Evolutionary conservation across 30 jellyfish, hydroid and myxozoan species (phyloP).

Genomic region (Hydractinia echinata): DNA sequence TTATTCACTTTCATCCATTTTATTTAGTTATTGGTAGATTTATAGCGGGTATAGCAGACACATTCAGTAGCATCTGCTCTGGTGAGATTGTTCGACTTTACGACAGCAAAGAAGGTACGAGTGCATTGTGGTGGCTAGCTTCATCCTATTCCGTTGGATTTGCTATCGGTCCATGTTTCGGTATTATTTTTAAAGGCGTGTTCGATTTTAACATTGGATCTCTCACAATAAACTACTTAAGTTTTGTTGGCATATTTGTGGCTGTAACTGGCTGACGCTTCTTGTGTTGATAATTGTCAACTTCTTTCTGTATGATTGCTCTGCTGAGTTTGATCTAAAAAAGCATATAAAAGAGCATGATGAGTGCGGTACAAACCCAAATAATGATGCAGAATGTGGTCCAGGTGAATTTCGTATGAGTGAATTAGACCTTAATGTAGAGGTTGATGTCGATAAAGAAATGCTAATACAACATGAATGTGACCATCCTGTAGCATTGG

Average conservation of each 20-base stretch:
- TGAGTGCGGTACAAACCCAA: too few relatives aligned
- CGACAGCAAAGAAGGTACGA: too few relatives aligned
- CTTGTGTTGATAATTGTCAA: not conserved
- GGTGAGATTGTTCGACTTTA: conserved; percentile 28
- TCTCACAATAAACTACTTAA: not conserved
- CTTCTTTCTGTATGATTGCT: not conserved
- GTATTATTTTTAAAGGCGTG: not conserved
- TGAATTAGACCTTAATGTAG: too few relatives aligned
- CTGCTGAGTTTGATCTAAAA: not conserved
- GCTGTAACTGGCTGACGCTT: not conserved
- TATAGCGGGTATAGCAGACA: conserved; percentile 25
- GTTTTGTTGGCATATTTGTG: conserved; percentile 1
- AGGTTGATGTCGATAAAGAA: too few relatives aligned
- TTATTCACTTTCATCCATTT: conserved; percentile 1
- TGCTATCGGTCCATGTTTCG: conserved; percentile 21
- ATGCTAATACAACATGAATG: too few relatives aligned
- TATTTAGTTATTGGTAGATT: conserved; percentile 22
- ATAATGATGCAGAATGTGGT: too few relatives aligned
- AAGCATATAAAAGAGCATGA: too few relatives aligned
- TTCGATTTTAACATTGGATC: conserved; percentile 19
- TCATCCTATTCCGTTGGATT: conserved; percentile 4
- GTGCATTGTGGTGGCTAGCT: conserved; percentile 17
- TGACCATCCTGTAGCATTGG: too few relatives aligned
- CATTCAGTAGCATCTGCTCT: not conserved
- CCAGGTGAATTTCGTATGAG: too few relatives aligned